Percentiles rank a stretch among this genome's conserved stretches.
These are phyloP conservation scores for Steinernema hermaphroditum DNA, from an alignment of 2,888 invertebrate species.

Conservation along the genomic window DNA sequence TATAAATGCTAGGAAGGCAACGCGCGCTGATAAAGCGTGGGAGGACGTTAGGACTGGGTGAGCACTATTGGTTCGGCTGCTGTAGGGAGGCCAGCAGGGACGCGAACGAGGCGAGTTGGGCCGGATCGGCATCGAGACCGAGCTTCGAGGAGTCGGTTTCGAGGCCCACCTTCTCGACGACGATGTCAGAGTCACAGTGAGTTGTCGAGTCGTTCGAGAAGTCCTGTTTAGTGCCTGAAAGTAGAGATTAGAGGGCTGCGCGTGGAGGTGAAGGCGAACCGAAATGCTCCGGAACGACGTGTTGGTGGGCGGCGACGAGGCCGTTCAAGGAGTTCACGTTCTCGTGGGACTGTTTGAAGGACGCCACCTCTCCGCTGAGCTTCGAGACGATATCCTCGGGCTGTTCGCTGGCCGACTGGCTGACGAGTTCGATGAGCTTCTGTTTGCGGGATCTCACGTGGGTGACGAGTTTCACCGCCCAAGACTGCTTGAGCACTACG, in stretches of 20 bases:
- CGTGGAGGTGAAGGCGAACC: background rate
- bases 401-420: background rate
- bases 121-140: background rate
- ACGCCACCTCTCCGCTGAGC: background rate
- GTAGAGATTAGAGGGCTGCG: too few relatives aligned
- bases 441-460: constrained; percentile 7
- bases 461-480: constrained; percentile 19
- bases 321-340: background rate
- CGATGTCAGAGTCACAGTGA: background rate
- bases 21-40: constrained; percentile 7
- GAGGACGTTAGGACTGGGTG: background rate
- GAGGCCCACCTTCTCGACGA: background rate
- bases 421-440: constrained; percentile 5
- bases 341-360: background rate
- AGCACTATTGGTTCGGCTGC: background rate
- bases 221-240: background rate
- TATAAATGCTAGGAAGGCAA: background rate
- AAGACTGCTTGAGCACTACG: constrained; percentile 6
- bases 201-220: background rate
- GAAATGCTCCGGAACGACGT: constrained; percentile 5
- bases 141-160: background rate
- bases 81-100: background rate
- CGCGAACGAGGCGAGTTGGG: background rate
- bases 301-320: background rate
- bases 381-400: background rate